Evolutionary conservation across 2,888 invertebrate genomes (phyloP).

Genomic region (Hemicrepidius hirtus): DNA sequence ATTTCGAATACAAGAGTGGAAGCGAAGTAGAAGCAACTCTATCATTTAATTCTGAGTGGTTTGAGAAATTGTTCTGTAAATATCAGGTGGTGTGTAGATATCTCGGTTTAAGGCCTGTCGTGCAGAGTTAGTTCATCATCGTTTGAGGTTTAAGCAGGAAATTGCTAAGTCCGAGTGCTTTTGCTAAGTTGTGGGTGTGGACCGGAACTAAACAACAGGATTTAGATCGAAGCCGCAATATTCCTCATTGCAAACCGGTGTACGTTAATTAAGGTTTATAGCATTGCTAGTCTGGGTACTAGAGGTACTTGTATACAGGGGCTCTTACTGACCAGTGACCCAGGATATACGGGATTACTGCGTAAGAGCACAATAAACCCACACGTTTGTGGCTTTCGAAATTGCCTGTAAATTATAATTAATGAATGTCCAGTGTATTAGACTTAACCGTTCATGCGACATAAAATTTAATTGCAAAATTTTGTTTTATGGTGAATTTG

Average conservation of each 20-base stretch:
- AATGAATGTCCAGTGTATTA: constrained; percentile 51
- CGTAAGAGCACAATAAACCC: constrained; percentile 50
- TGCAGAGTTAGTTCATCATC: not conserved
- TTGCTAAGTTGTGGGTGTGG: not conserved
- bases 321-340: constrained; percentile 48
- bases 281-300: constrained; percentile 35
- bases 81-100: not conserved
- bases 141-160: not conserved
- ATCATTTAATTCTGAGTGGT: too few species aligned
- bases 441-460: constrained; percentile 40
- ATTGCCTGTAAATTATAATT: constrained; percentile 53
- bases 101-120: not conserved
- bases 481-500: constrained; percentile 31
- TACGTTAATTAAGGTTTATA: constrained; percentile 49
- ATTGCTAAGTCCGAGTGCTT: constrained; percentile 13
- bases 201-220: constrained; percentile 18
- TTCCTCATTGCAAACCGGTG: constrained; percentile 30
- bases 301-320: constrained; percentile 43
- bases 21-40: too few species aligned
- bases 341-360: constrained; percentile 48
- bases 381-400: constrained; percentile 48
- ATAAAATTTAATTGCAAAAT: constrained; percentile 46
- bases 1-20: not conserved
- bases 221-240: constrained; percentile 28
- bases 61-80: too few species aligned